Evolutionary conservation across 2,888 invertebrate species (phyloP).

Genomic region (Notodromas monacha): DNA sequence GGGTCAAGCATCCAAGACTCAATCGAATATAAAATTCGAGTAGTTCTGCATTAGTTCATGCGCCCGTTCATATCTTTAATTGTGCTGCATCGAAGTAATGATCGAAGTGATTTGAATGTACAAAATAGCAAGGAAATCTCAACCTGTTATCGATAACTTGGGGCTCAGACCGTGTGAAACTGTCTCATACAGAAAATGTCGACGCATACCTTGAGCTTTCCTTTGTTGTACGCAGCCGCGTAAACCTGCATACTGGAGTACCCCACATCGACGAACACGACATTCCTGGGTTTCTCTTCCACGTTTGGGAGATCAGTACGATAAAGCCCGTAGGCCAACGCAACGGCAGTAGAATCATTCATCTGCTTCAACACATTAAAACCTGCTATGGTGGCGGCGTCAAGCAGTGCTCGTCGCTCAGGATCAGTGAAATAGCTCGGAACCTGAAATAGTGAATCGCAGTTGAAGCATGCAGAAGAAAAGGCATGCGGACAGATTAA

Average conservation of each 20-base stretch:
- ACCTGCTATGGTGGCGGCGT: slow-evolving; percentile 67
- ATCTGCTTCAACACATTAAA: slow-evolving; percentile 73
- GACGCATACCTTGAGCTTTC: slow-evolving; percentile 36
- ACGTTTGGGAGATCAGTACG: slow-evolving; percentile 71
- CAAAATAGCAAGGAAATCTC: too few relatives aligned
- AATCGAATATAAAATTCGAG: too few relatives aligned
- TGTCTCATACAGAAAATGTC: background rate
- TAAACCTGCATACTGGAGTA: slow-evolving; percentile 65
- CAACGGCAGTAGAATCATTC: slow-evolving; percentile 91
- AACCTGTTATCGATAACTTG: too few relatives aligned
- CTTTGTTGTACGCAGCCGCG: slow-evolving; percentile 71
- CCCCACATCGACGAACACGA: slow-evolving; percentile 88
- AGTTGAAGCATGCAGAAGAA: background rate
- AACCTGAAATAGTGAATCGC: slow-evolving; percentile 17
- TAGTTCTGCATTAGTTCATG: too few relatives aligned
- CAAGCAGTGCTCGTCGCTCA: slow-evolving; percentile 61
- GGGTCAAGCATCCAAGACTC: too few relatives aligned
- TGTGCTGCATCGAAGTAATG: too few relatives aligned
- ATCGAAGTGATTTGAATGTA: too few relatives aligned
- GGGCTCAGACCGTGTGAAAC: too few relatives aligned
- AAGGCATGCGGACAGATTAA: slow-evolving; percentile 9
- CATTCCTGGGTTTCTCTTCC: slow-evolving; percentile 60
- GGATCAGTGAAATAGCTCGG: slow-evolving; percentile 82
- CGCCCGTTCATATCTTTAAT: too few relatives aligned
- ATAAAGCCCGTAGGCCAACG: slow-evolving; percentile 86